A percentile compares a stretch with the other conserved stretches of the same genome.
phyloP scores from a whole-genome alignment of 2,113 vertebrate genomes.

The Euleptes europaea region DNA sequence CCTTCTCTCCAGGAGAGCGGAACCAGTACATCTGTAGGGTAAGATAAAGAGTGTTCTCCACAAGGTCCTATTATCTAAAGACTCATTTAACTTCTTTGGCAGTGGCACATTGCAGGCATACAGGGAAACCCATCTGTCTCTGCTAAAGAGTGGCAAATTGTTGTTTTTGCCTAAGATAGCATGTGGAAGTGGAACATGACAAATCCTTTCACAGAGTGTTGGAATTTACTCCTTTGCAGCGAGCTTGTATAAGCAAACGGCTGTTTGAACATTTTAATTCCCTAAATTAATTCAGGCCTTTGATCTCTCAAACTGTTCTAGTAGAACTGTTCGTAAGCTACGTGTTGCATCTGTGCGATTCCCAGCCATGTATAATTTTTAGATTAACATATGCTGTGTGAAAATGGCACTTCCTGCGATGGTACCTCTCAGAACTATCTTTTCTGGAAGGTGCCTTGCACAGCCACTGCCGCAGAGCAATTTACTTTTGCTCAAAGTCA shows the following conservation, averaged over 20 bases:
- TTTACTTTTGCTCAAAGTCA: background rate
- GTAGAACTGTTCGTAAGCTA: slow-evolving; percentile 45
- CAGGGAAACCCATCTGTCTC: background rate
- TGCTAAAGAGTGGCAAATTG: slow-evolving; percentile 18
- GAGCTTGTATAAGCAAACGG: slow-evolving; percentile 5
- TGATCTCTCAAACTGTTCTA: slow-evolving; percentile 19
- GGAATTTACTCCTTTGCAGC: slow-evolving; percentile 22
- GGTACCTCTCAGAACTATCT: background rate
- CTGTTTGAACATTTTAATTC: background rate
- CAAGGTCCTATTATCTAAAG: slow-evolving; percentile 33
- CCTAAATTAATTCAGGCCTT: slow-evolving; percentile 14
- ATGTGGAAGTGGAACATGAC: background rate
- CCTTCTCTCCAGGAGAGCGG: slow-evolving; percentile 85
- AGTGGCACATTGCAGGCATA: slow-evolving; percentile 25
- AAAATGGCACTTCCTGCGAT: background rate
- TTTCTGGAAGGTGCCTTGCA: background rate
- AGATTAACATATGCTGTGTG: background rate
- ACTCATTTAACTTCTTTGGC: slow-evolving; percentile 50
- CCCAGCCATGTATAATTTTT: background rate
- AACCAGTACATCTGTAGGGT: slow-evolving; percentile 88
- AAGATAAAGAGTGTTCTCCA: slow-evolving; percentile 54
- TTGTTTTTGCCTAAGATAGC: slow-evolving; percentile 7
- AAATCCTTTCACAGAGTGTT: slow-evolving; percentile 31
- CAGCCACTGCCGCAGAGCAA: background rate
- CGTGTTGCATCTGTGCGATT: background rate